A percentile compares a stretch with the other conserved stretches of the same genome.
Evolutionary conservation across 2,888 invertebrate genomes (phyloP).

Genomic region (Andricus quercusramuli): DNA sequence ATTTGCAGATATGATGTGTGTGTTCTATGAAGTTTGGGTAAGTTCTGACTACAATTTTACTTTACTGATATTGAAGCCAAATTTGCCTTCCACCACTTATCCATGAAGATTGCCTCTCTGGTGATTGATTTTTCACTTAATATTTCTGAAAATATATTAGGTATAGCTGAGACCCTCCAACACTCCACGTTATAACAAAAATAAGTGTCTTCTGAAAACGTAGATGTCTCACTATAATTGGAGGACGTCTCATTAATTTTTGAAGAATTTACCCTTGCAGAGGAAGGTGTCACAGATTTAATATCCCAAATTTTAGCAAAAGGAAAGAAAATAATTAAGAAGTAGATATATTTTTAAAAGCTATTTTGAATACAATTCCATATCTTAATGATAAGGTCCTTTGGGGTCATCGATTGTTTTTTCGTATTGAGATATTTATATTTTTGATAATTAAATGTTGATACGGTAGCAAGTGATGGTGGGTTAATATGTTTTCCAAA

Average conservation of each 20-base stretch:
- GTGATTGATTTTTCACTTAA: too few relatives aligned
- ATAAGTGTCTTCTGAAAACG: too few relatives aligned
- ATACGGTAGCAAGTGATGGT: background rate
- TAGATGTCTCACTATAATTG: too few relatives aligned
- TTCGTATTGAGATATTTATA: background rate
- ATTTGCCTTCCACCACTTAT: background rate
- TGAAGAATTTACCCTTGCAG: too few relatives aligned
- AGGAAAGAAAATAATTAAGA: too few relatives aligned
- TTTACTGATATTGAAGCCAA: background rate
- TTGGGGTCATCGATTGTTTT: too few relatives aligned
- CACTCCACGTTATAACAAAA: too few relatives aligned
- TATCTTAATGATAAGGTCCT: background rate
- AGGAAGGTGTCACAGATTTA: too few relatives aligned
- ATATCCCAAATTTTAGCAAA: too few relatives aligned
- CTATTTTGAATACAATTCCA: background rate
- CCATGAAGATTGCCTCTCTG: background rate
- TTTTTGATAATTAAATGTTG: background rate
- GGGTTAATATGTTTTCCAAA: background rate
- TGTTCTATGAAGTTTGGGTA: background rate
- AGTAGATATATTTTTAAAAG: background rate
- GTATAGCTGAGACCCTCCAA: too few relatives aligned
- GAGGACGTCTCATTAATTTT: too few relatives aligned
- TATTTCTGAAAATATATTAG: too few relatives aligned
- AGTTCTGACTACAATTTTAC: background rate
- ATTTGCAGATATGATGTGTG: background rate